Conservation (phyloP, 2,113 vertebrate genomes). For the Poeciliopsis occidentalis region DNA sequence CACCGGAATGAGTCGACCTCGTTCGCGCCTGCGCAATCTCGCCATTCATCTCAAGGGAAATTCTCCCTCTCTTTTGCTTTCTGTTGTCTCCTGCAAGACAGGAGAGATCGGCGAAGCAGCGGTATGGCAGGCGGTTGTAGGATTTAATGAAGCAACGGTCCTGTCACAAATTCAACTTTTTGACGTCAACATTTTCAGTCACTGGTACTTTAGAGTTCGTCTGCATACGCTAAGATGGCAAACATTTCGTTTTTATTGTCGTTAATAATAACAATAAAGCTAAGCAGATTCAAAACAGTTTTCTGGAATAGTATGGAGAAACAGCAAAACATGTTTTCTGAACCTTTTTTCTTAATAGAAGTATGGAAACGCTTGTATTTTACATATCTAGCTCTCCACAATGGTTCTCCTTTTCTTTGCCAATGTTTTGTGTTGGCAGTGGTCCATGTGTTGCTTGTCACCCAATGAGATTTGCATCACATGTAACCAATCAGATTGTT, state of each 20-base stretch:
- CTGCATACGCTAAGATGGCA: background rate
- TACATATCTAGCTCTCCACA: too few relatives aligned
- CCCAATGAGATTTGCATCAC: too few relatives aligned
- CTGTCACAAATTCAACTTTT: background rate
- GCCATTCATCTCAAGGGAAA: slow-evolving; percentile 47
- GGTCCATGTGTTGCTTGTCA: too few relatives aligned
- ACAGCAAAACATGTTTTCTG: too few relatives aligned
- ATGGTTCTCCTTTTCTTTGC: too few relatives aligned
- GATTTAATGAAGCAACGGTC: background rate
- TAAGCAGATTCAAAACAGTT: too few relatives aligned
- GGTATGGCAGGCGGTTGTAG: background rate
- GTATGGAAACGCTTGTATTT: too few relatives aligned
- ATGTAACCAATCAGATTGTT: too few relatives aligned
- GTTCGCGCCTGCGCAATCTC: slow-evolving; percentile 67
- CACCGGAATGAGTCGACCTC: slow-evolving; percentile 49
- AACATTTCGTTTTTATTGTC: background rate
- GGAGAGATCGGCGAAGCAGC: slow-evolving; percentile 68
- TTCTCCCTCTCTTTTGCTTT: slow-evolving; percentile 7
- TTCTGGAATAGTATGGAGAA: too few relatives aligned
- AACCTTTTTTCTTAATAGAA: too few relatives aligned
- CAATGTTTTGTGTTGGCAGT: too few relatives aligned
- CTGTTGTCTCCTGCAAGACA: slow-evolving; percentile 35
- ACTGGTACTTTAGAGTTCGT: background rate
- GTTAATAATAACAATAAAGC: background rate
- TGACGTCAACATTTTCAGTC: background rate